Conservation (phyloP, 2,888 invertebrate genomes). For the Pollenia labialis region DNA sequence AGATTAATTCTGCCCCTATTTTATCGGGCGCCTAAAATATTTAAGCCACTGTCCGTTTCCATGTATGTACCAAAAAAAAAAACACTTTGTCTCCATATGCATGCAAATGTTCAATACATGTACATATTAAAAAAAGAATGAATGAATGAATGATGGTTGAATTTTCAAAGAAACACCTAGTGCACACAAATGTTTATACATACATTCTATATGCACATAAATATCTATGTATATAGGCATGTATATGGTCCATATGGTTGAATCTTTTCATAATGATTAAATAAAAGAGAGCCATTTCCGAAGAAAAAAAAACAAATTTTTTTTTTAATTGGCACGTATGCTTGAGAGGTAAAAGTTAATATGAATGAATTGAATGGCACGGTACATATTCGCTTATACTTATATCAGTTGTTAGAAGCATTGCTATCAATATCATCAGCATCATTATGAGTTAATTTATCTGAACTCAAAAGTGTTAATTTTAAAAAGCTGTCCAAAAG, state of each 20-base stretch:
- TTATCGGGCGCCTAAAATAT: conserved; percentile 16
- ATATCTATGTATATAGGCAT: neutral
- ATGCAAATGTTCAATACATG: conserved; percentile 2
- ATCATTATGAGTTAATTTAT: neutral
- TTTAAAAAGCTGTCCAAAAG: neutral
- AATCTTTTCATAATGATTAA: conserved; percentile 17
- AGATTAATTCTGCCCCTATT: conserved; percentile 29
- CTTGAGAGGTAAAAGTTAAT: neutral
- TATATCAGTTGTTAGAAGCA: conserved; percentile 3
- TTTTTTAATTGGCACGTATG: neutral
- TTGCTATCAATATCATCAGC: neutral
- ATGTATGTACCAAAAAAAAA: conserved; percentile 37
- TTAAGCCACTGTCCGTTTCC: conserved; percentile 17
- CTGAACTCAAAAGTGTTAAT: conserved; percentile 23
- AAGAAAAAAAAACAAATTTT: neutral
- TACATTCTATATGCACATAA: neutral
- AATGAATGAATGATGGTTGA: conserved; percentile 50
- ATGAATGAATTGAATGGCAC: conserved; percentile 41
- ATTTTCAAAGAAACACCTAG: conserved; percentile 5
- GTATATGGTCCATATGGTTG: neutral
- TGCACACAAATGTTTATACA: neutral
- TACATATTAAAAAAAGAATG: neutral
- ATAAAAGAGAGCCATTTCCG: conserved; percentile 14
- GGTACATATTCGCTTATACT: neutral
- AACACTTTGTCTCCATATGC: no score